phyloP scores from a whole-genome alignment of 2,113 vertebrate genomes.

The Chunga burmeisteri region DNA sequence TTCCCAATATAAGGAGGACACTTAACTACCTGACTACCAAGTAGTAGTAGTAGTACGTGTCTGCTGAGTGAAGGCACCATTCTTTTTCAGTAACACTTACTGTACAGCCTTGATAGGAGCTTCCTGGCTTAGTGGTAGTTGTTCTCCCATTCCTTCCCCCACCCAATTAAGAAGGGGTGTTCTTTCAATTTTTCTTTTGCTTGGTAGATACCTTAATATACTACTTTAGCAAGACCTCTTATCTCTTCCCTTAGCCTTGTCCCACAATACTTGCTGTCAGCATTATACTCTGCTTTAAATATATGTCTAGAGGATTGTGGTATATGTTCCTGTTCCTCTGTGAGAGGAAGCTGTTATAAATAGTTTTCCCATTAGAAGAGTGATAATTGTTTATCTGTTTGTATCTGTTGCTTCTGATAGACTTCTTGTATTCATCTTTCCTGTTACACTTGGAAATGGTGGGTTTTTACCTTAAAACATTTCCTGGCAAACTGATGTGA shows the following conservation, averaged over 20 bases:
- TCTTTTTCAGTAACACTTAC: not conserved
- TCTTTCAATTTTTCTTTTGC: not conserved
- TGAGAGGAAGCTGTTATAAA: slow-evolving; percentile 21
- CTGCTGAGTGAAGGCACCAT: not conserved
- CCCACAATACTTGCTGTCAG: not conserved
- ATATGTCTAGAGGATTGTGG: not conserved
- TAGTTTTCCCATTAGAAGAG: not conserved
- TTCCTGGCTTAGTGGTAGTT: not conserved
- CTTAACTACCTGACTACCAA: not conserved
- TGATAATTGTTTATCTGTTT: slow-evolving; percentile 9
- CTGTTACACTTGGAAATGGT: not conserved
- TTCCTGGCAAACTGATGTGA: not conserved
- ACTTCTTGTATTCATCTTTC: not conserved
- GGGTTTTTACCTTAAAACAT: not conserved
- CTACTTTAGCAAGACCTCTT: not conserved
- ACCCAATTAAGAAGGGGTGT: not conserved
- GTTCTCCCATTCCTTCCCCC: not conserved
- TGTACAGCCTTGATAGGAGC: not conserved
- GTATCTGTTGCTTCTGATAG: not conserved
- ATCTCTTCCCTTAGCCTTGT: not conserved
- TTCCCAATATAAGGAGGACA: not conserved
- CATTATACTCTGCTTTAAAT: slow-evolving; percentile 1
- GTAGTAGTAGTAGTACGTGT: not conserved
- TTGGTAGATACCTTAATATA: not conserved
- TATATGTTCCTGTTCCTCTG: not conserved